Evolutionary conservation across 1,140 invertebrate species (phyloP), one percentile per base, ranked within the genome.

Genomic region (Catajapyx aquilonaris): DNA sequence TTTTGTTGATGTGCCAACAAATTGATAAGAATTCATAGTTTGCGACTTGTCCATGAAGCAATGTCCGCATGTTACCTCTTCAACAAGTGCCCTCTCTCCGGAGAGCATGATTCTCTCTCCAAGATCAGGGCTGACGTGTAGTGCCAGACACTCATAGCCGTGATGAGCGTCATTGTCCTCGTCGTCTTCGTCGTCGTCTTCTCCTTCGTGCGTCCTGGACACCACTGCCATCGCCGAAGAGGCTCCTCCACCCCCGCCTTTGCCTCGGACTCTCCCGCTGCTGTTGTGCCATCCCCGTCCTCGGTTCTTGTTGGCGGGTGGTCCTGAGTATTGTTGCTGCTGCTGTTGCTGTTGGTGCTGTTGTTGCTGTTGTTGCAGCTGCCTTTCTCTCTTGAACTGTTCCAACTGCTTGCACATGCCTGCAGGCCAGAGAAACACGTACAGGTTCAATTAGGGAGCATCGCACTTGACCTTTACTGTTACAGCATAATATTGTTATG

Each of bases 101-200:
- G 77, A 83, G 1, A 87, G 60, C 69, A 83, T 81, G 22, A 87
- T 79, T 33, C 84, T 55, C 49, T 88, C 83, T 1, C 84, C 83
- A 11, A 90, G 61, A 53, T 90, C 85, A 0, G 85, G 85, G 47
- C 76, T 83, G 31, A 88, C 73, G 59, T 86, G 81, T 9, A 90
- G 64, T 0, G 81, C 80, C 1, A 90, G 69, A 53, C 84, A 86
- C 49, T 88, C 77, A 56, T 74, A 80, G 41, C 40, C 39, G 35
- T 35, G 45, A 34, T 23, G 35, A 23, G 38, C 39, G 41, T 23
- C 38, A 28, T 19, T 31, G 10, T 35, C 31, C 19, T 18, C 28
- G 23, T 10, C 20, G 18, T 28, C 23, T 28, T 28, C 23, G 13
- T n/a, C n/a, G n/a, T n/a, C 35, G n/a, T n/a, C n/a, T n/a, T n/a